Base-by-base conservation (phyloP, 2,888 invertebrate species). In the Hemaris fuciformis region DNA sequence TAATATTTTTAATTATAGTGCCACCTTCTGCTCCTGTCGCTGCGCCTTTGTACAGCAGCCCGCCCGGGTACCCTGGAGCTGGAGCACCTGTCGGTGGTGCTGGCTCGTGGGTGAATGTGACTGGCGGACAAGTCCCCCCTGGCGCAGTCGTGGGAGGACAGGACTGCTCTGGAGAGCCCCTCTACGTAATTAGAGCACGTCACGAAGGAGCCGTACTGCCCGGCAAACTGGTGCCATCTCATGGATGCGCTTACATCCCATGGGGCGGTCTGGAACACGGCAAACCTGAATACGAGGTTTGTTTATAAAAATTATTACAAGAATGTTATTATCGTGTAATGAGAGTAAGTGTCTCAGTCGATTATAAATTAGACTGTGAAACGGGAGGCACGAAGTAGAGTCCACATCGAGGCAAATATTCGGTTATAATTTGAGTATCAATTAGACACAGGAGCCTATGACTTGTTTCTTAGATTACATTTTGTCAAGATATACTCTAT, bases 211-310 rank as follows among this genome's bases (percentile, higher is more conserved):
- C 95, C 59, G 83, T 96, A 46, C 92, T 98, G 68, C 97, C 98
- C 57, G 98, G 98, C 61, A 97, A 98, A 86, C 84, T 97, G 45
- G 94, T 95, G 60, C 93, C 95, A 5, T 95, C 96, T 13, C 97
- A 98, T 78, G 95, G 96, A 25, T 95, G 95, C 45, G 95, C 95
- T 15, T 97, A 96, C 79, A 87, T 97, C 2, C 93, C 97, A 20
- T 98, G 96, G 96, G 97, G 97, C 3, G 97, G 97, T 18, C 91
- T 87, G 41, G 98, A 98, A 79, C 96, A 97, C 71, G 94, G 95
- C 62, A 96, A 96, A 79, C 82, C 90, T 15, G 93, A 96, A 66
- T 98, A 97, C 78, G 96, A 98, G 93, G 96, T 95, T 71, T 59
- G 70, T 68, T 31, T 10, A 10, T 20, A 22, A 20, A 2, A 18